Percentiles rank a stretch among this genome's conserved stretches.
These are phyloP conservation scores for Notechis scutatus DNA, from an alignment of 2,113 vertebrate genomes.

Conservation along the genomic window DNA sequence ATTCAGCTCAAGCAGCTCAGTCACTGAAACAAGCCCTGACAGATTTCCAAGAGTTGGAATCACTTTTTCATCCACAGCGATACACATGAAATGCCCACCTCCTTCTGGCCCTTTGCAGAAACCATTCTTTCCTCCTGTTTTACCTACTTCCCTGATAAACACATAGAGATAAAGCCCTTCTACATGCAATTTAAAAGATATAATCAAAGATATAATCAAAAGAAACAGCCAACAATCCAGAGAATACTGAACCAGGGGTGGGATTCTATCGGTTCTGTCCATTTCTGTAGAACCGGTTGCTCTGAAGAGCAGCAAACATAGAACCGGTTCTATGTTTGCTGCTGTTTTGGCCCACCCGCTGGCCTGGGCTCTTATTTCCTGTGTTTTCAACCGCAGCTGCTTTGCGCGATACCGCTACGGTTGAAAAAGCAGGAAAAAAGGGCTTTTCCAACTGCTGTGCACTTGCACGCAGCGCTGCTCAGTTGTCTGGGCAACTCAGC, in stretches of 20 bases:
- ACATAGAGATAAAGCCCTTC: neutral
- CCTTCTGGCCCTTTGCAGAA: neutral
- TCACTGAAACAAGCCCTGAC: neutral
- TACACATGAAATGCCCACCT: neutral
- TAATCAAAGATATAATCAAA: neutral
- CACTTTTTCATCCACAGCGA: neutral
- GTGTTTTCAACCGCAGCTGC: too few species aligned
- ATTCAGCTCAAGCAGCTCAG: neutral
- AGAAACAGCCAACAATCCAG: neutral
- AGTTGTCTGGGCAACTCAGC: too few species aligned
- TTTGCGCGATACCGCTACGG: too few species aligned
- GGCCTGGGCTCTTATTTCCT: too few species aligned
- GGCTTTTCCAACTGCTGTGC: too few species aligned
- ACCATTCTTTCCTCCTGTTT: neutral
- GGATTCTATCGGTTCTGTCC: too few species aligned
- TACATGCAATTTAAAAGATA: neutral
- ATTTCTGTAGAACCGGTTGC: too few species aligned
- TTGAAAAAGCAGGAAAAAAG: too few species aligned
- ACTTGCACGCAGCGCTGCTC: too few species aligned
- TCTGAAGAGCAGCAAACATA: too few species aligned
- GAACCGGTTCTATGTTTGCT: too few species aligned
- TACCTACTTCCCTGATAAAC: neutral
- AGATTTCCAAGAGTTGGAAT: neutral
- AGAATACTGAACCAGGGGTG: neutral
- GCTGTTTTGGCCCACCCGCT: too few species aligned